Percentiles rank a stretch among this genome's conserved stretches.
These are phyloP conservation scores for Acanthosepion pharaonis DNA, from an alignment of 2,888 invertebrate species.

Conservation along the genomic window DNA sequence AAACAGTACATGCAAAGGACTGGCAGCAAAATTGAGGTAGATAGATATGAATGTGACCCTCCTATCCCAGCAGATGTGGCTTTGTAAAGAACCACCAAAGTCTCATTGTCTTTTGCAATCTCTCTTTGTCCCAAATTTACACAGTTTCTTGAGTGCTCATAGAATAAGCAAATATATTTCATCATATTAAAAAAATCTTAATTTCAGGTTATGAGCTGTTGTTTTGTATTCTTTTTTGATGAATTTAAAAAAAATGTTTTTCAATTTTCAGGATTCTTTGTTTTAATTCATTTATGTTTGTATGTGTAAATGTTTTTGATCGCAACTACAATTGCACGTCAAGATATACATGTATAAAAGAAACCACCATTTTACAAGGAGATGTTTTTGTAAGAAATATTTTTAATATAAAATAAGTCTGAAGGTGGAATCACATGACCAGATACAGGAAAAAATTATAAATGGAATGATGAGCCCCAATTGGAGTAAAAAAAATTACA, in stretches of 20 bases:
- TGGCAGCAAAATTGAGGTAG: background rate
- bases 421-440: background rate
- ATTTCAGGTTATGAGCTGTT: background rate
- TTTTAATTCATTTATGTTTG: background rate
- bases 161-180: background rate
- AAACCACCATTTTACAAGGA: background rate
- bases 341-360: background rate
- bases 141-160: background rate
- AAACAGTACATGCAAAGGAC: constrained; percentile 33
- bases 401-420: background rate
- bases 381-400: background rate
- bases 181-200: background rate
- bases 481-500: too few relatives aligned
- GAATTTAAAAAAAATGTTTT: background rate
- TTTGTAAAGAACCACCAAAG: background rate
- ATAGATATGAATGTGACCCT: background rate
- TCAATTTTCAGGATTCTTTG: background rate
- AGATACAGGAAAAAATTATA: background rate
- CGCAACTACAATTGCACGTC: background rate
- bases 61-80: background rate
- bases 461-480: too few relatives aligned
- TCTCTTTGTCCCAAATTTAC: background rate
- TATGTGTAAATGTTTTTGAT: background rate
- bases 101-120: background rate
- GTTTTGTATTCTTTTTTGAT: background rate